Base-by-base conservation (phyloP, 2,113 vertebrate genomes). In the Jacana jacana region DNA sequence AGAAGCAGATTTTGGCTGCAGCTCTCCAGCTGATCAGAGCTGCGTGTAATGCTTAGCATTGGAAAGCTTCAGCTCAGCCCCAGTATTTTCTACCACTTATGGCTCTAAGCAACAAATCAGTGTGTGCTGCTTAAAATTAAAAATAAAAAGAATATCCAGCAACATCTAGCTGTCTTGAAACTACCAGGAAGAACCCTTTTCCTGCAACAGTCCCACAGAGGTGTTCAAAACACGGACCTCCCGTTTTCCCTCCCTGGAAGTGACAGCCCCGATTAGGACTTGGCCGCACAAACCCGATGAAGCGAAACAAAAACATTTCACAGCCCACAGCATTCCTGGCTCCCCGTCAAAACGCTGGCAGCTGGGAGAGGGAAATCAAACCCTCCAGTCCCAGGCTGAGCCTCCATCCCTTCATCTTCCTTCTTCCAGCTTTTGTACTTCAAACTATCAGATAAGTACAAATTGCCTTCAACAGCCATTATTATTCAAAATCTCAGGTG, bases 271-370 rank as follows among this genome's bases (percentile, higher is more conserved):
- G 6, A 93, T 96, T 82, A 96, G 42, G 77, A 58, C 82, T 93
- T 93, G 93, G 95, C 88, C 80, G 81, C 76, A 63, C 94, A 88
- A 81, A 93, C 52, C 60, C 19, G 2, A 52, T 42, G 86, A 89
- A 89, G 91, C 18, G 6, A 96, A 97, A 96, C 94, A 92, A 95
- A 95, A 96, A 84, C 93, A 95, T 73, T 94, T 96, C 92, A 91
- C 94, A 90, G 96, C 86, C 96, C 86, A 63, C 93, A 96, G 89
- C 90, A 72, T 94, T 96, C 86, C 92, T 94, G 93, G 90, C 88
- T 97, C 81, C 42, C 69, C 16, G 10, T 81, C 90, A 92, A 88
- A 86, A 94, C 1, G 14, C 64, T 97, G 95, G 90, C 96, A 97
- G 81, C 11, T 1, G 0, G 75, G 71, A 88, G 72, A 88, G 54